These are phyloP conservation scores for Embidobia sp. DNA, from an alignment of 2,888 invertebrate species.

Conservation along the genomic window DNA sequence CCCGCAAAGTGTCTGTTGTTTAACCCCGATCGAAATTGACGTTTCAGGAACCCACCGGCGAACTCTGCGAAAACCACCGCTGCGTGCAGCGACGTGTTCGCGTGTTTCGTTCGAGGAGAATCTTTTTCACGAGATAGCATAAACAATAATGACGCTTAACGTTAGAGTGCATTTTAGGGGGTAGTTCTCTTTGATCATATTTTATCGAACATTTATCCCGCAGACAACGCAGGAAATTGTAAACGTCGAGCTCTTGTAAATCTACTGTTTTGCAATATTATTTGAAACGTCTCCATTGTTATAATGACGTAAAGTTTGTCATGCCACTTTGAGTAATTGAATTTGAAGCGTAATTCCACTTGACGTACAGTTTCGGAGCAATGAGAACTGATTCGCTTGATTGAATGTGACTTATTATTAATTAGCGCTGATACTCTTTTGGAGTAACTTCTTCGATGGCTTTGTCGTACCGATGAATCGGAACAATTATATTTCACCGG, in stretches of 20 bases:
- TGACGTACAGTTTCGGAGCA: too few relatives aligned
- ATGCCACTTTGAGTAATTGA: too few relatives aligned
- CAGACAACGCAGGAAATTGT: not conserved
- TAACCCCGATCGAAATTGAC: not conserved
- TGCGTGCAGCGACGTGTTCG: conserved; percentile 1
- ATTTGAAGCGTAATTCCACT: too few relatives aligned
- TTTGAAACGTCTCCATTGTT: not conserved
- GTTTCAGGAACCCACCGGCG: conserved; percentile 2
- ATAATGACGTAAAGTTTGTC: too few relatives aligned
- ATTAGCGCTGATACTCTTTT: too few relatives aligned
- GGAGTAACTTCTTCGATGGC: too few relatives aligned
- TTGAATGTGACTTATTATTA: too few relatives aligned
- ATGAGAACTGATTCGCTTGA: too few relatives aligned
- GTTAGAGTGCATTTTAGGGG: conserved; percentile 7
- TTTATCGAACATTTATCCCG: conserved; percentile 4
- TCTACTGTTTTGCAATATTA: not conserved
- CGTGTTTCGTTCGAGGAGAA: not conserved
- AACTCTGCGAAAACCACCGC: conserved; percentile 10
- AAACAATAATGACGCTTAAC: conserved; percentile 15
- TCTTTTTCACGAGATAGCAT: not conserved
- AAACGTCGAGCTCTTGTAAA: not conserved
- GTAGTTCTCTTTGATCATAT: not conserved
- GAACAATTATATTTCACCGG: conserved; percentile 6
- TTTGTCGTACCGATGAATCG: too few relatives aligned
- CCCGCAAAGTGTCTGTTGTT: not conserved